phyloP scores from a whole-genome alignment of 2,888 invertebrate species.

The Drosophila algonquin region DNA sequence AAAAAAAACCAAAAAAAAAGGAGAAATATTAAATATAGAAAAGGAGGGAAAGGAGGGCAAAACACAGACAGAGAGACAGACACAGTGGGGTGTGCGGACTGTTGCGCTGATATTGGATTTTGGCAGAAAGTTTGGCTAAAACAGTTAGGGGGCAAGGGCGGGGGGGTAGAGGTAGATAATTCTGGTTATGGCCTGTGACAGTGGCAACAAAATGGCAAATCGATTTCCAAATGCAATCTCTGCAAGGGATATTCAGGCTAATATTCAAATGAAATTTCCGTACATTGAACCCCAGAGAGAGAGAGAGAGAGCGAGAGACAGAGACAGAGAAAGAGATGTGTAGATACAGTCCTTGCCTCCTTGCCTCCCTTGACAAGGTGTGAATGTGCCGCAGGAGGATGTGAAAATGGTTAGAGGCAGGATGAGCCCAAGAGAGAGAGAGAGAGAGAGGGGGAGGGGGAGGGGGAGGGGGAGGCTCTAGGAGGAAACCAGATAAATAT shows the following conservation, averaged over 20 bases:
- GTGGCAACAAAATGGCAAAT: conserved; percentile 56
- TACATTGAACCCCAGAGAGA: conserved; percentile 59
- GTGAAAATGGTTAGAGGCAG: conserved; percentile 56
- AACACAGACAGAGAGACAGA: conserved; percentile 25
- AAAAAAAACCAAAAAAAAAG: background rate
- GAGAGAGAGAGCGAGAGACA: conserved; percentile 1
- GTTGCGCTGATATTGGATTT: conserved; percentile 50
- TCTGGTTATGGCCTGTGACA: conserved; percentile 30
- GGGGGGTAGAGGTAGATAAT: background rate
- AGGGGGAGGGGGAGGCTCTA: too few relatives aligned
- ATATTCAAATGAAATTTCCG: conserved; percentile 66
- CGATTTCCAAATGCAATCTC: conserved; percentile 57
- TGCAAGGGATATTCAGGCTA: conserved; percentile 31
- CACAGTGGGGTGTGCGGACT: conserved; percentile 34
- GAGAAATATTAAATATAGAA: background rate
- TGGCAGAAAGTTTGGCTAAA: conserved; percentile 40
- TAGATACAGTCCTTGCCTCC: conserved; percentile 5
- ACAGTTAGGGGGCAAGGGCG: background rate
- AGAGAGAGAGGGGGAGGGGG: too few relatives aligned
- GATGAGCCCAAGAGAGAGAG: conserved; percentile 7
- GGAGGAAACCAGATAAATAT: conserved; percentile 57
- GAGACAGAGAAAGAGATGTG: background rate
- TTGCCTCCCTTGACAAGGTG: conserved; percentile 26
- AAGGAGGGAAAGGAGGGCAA: background rate
- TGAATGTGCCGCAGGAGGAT: conserved; percentile 38